Evolutionary conservation across 2,888 invertebrate species (phyloP), one percentile per base, ranked within the genome.

Genomic region (Himalopsyche japonica): DNA sequence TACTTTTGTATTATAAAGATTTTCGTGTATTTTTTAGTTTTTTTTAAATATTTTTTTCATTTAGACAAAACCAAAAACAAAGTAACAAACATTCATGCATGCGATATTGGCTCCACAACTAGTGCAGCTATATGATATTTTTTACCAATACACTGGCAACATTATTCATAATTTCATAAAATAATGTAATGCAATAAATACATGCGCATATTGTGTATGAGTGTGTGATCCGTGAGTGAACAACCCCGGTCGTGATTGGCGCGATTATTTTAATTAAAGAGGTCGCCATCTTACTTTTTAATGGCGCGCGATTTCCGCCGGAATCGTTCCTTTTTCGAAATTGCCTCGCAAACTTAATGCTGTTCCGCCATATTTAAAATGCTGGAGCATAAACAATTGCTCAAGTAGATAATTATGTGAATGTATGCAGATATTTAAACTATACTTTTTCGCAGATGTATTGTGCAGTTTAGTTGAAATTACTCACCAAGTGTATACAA

Each of bases 221-320:
- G 18, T 27, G 48, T 83, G 76, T 27, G 81, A 88, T 34, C 43
- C 47, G 79, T 79, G 79, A 89, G 88, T 88, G 89, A 88, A 88
- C 89, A 88, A 88, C 88, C 80, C 77, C 57, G 20, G 57, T 86
- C 86, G 87, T 87, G 86, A 87, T 87, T 87, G 87, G 85, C 87
- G 87, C 86, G 86, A 86, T 82, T 82, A 86, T 86, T 86, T 87
- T 86, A 85, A 86, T 86, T 87, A 87, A 87, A 87, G 86, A 87
- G 87, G 87, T 87, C 87, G 86, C 87, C 85, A 83, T 84, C 87
- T 83, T 87, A 87, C 86, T 87, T 87, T 87, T 87, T 86, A 87
- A 83, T 86, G 86, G 83, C 81, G 82, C 80, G 79, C 79, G 87
- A 86, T 87, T 85, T 86, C 86, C 84, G 84, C 84, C 85, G 85